phyloP scores from a whole-genome alignment of 1,140 invertebrate genomes.

The Papilio aristodemus region DNA sequence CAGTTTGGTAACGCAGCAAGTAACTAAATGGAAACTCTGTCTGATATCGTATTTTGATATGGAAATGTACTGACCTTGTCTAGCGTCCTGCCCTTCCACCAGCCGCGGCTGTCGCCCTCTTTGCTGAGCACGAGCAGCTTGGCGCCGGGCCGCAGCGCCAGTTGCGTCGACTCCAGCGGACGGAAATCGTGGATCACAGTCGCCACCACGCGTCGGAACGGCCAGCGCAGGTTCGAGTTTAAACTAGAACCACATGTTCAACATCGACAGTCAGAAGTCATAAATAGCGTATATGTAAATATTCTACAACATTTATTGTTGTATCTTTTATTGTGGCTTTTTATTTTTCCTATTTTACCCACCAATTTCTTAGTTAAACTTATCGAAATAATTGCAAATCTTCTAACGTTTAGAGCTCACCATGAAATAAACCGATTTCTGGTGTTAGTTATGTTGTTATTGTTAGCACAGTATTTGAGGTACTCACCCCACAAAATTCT shows the following conservation, averaged over 20 bases:
- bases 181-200: constrained; percentile 89
- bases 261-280: background rate
- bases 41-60: no score
- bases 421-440: no score
- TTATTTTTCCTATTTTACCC: background rate
- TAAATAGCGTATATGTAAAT: no score
- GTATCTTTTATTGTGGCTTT: no score
- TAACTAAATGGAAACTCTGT: no score
- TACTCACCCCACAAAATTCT: constrained; percentile 92
- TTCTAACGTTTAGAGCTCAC: no score
- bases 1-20: no score
- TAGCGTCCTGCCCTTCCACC: constrained; percentile 77
- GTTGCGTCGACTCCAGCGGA: constrained; percentile 87
- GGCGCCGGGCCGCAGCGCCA: constrained; percentile 89
- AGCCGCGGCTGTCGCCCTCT: constrained; percentile 75
- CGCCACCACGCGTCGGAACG: constrained; percentile 87
- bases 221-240: constrained; percentile 88
- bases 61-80: constrained; percentile 59
- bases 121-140: constrained; percentile 84
- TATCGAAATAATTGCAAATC: no score
- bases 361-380: background rate
- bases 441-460: no score
- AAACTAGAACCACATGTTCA: constrained; percentile 75
- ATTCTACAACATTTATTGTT: no score
- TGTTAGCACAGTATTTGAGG: background rate